Evolutionary conservation across 2,888 invertebrate species (phyloP), one percentile per base, ranked within the genome.

Genomic region (Drosophila helvetica): DNA sequence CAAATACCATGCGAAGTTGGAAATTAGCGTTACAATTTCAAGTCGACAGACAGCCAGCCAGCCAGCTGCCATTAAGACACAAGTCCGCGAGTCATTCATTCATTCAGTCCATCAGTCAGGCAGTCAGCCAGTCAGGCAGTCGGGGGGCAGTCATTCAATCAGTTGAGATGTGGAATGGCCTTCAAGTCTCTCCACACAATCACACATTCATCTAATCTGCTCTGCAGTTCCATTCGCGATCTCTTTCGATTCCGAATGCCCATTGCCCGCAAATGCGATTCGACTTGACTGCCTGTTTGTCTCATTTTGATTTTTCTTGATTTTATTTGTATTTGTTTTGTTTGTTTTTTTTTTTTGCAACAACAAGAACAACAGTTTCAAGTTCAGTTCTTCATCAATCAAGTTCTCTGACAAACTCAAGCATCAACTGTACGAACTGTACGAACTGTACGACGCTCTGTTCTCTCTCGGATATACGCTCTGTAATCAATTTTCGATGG

Each of bases 311-410:
- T 61, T 76, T 59, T 45, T 46, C 71, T 19, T n/a, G 55, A 74
- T 62, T 77, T 77, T 77, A 71, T 68, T 66, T 75, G 25, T 25
- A 25, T 7, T 25, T 22, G 22, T 22, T 22, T 3, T 22, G 5
- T n/a, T n/a, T n/a, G n/a, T n/a, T n/a, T n/a, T n/a, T n/a, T 60
- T 51, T 67, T 42, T 53, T 33, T 48, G 60, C 69, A 42, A 59
- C 47, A 38, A 30, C 30, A 30, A 12, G 45, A 71, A 62, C 50
- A 75, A 72, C 74, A 72, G 64, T 73, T 75, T 84, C 83, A 83
- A 84, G 83, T 81, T 83, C 86, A 86, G 78, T 86, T 79, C 67
- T 81, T 79, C 84, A 84, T 86, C 78, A 84, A 86, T 83, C 83
- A 74, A 74, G 52, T 71, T 56, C 67, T 83, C 22, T 22, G 83